A percentile compares a stretch with the other conserved stretches of the same genome.
phyloP scores from a whole-genome alignment of 1,140 invertebrate genomes.

The Zaprionus africanus region DNA sequence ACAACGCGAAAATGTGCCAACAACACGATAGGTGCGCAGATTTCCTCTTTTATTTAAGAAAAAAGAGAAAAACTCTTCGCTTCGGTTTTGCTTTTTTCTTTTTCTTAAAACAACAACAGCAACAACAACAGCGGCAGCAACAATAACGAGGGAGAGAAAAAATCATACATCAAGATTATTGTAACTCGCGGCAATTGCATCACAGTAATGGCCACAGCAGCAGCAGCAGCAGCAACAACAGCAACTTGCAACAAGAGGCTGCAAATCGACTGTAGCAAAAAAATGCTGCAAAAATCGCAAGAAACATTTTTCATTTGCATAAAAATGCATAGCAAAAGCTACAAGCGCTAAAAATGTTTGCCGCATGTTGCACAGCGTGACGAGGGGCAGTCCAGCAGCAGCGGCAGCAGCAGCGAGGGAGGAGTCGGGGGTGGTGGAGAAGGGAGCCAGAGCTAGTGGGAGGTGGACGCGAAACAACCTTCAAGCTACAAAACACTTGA shows the following conservation, averaged over 20 bases:
- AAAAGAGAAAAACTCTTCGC: conserved; percentile 4
- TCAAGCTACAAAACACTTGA: conserved; percentile 81
- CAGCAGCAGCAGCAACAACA: conserved; percentile 11
- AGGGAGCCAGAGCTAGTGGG: conserved; percentile 51
- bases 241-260: conserved; percentile 11
- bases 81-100: conserved; percentile 31
- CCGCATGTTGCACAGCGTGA: conserved; percentile 62
- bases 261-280: conserved; percentile 26
- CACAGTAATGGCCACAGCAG: conserved; percentile 72
- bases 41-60: conserved; percentile 69
- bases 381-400: conserved; percentile 8
- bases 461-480: conserved; percentile 73
- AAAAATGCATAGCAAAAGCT: conserved; percentile 77
- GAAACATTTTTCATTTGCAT: conserved; percentile 83
- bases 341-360: conserved; percentile 82
- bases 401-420: background rate
- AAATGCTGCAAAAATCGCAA: conserved; percentile 74
- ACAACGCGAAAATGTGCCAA: conserved; percentile 79
- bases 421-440: background rate
- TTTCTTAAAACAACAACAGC: conserved; percentile 26
- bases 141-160: conserved; percentile 40
- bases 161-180: conserved; percentile 82
- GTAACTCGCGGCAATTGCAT: conserved; percentile 82
- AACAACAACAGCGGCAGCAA: conserved; percentile 36
- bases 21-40: conserved; percentile 77